phyloP scores from a whole-genome alignment of 2,113 vertebrate species.

The Protobothrops flavoviridis region DNA sequence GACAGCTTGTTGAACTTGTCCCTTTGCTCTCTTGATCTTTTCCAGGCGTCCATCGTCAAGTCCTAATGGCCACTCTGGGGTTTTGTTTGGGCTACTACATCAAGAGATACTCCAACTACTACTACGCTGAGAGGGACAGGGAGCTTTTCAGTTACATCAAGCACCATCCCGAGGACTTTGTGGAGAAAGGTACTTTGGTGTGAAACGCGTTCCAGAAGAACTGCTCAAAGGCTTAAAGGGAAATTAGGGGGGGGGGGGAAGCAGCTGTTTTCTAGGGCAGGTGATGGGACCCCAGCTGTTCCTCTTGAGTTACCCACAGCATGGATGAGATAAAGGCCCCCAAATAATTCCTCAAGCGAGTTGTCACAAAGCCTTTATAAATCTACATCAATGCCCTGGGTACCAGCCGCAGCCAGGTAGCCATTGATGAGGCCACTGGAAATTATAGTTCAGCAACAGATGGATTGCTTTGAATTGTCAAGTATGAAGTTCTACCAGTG shows the following conservation, averaged over 20 bases:
- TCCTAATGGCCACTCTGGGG: constrained; percentile 73
- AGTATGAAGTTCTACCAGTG: background rate
- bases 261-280: background rate
- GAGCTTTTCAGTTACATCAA: constrained; percentile 80
- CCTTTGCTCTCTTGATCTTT: constrained; percentile 18
- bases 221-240: background rate
- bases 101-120: constrained; percentile 74
- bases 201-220: background rate
- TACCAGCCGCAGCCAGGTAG: background rate
- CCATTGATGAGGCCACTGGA: background rate
- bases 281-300: background rate
- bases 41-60: constrained; percentile 87
- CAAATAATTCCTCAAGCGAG: background rate
- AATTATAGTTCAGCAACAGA: background rate
- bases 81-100: constrained; percentile 84
- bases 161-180: constrained; percentile 79
- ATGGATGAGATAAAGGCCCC: background rate
- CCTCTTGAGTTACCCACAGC: too few relatives aligned
- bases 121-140: constrained; percentile 73
- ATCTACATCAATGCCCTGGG: background rate
- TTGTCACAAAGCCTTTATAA: background rate
- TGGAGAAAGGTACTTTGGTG: constrained; percentile 65
- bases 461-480: background rate
- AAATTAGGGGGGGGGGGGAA: too few relatives aligned
- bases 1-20: background rate